Evolutionary conservation across 2,797 vertebrate genomes (phyloP).

Genomic region (Sebastiscus albofasciatus): DNA sequence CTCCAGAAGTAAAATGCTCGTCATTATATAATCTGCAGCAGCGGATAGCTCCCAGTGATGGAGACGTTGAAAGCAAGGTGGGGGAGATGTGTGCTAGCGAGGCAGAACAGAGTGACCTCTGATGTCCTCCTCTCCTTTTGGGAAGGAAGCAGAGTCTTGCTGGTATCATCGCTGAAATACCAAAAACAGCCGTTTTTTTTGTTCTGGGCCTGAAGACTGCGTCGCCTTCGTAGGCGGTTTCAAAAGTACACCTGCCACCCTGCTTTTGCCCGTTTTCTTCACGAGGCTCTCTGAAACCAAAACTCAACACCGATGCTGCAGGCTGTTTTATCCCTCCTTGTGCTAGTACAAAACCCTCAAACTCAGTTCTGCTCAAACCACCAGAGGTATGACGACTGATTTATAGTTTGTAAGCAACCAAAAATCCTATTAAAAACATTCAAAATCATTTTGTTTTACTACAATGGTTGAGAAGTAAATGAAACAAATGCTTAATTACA

Average conservation of each 20-base stretch:
- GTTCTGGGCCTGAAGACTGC: conserved; percentile 52
- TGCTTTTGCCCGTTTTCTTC: conserved; percentile 41
- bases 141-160: conserved; percentile 65
- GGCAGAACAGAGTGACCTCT: conserved; percentile 71
- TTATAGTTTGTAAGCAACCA: not conserved
- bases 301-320: conserved; percentile 41
- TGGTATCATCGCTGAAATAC: conserved; percentile 63
- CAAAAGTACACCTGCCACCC: conserved; percentile 62
- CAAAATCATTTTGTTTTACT: not conserved
- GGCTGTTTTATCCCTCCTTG: conserved; percentile 44
- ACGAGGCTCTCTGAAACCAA: conserved; percentile 49
- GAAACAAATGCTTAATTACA: conserved; percentile 22
- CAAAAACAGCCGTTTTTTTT: conserved; percentile 53
- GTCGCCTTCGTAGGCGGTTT: conserved; percentile 64
- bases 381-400: not conserved
- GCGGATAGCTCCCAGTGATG: conserved; percentile 75
- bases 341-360: conserved; percentile 33
- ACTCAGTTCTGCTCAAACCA: conserved; percentile 19
- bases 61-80: conserved; percentile 73
- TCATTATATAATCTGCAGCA: conserved; percentile 83
- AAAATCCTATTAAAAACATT: conserved; percentile 9
- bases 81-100: conserved; percentile 64
- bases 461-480: conserved; percentile 2
- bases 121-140: conserved; percentile 64
- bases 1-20: conserved; percentile 75